These are phyloP conservation scores for Drosophila yakuba DNA, from an alignment of 1,140 invertebrate species.

Conservation along the genomic window DNA sequence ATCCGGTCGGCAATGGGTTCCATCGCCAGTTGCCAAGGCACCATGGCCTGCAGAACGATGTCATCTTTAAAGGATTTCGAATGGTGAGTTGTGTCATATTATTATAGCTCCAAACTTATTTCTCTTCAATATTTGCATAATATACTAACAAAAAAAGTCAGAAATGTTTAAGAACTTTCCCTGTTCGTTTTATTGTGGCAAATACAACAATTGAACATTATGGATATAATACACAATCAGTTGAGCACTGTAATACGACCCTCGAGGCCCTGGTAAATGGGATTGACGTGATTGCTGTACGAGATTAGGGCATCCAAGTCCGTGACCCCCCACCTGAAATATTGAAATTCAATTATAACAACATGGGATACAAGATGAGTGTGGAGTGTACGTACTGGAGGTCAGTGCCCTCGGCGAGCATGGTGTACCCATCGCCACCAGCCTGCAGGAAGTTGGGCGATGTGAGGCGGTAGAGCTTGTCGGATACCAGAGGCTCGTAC, in stretches of 20 bases:
- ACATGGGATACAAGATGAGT: not conserved
- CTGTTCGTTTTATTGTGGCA: slow-evolving; percentile 4
- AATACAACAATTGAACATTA: not conserved
- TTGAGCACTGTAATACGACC: slow-evolving; percentile 80
- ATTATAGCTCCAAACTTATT: too few species aligned
- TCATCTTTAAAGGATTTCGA: slow-evolving; percentile 31
- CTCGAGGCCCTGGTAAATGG: slow-evolving; percentile 79
- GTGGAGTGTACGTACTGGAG: slow-evolving; percentile 47
- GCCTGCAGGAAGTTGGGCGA: slow-evolving; percentile 87
- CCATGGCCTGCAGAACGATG: slow-evolving; percentile 81
- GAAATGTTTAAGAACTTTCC: not conserved
- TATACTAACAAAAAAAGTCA: not conserved
- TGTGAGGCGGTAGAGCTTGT: slow-evolving; percentile 87
- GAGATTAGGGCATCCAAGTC: slow-evolving; percentile 72
- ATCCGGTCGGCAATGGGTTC: slow-evolving; percentile 86
- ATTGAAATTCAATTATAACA: not conserved
- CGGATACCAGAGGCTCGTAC: slow-evolving; percentile 86
- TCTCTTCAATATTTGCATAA: not conserved
- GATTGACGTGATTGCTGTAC: slow-evolving; percentile 54
- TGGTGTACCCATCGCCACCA: slow-evolving; percentile 88
- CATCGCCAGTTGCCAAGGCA: slow-evolving; percentile 87
- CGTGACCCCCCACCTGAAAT: slow-evolving; percentile 52
- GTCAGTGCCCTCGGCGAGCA: slow-evolving; percentile 72
- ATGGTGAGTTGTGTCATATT: not conserved
- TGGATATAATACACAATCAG: slow-evolving; percentile 2